Conservation (phyloP, 2,888 invertebrate species). For the Nomada lathburiana region DNA sequence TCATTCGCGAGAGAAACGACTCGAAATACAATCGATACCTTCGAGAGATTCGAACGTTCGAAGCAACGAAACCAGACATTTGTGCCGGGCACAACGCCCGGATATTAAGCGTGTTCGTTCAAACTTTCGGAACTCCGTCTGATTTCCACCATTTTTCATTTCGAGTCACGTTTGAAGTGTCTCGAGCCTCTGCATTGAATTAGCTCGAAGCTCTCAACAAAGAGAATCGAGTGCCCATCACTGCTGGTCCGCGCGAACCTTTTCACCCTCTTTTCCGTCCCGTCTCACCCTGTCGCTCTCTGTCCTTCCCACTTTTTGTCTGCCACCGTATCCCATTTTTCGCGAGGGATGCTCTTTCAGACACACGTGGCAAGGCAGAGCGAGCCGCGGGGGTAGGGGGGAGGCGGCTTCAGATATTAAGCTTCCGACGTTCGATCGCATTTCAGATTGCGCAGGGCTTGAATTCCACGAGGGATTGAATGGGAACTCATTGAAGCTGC, state of each 20-base stretch:
- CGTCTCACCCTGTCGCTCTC: not conserved
- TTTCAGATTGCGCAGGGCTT: conserved; percentile 73
- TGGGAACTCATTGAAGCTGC: conserved; percentile 68
- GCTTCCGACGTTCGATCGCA: conserved; percentile 73
- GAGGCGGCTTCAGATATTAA: conserved; percentile 70
- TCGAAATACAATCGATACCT: accelerated
- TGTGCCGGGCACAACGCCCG: too few relatives aligned
- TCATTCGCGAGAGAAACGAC: too few relatives aligned
- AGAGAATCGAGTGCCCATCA: conserved; percentile 22
- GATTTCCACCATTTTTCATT: conserved; percentile 21
- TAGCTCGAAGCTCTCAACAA: conserved; percentile 10
- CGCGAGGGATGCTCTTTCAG: conserved; percentile 41
- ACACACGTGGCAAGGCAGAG: conserved; percentile 43
- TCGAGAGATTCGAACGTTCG: too few relatives aligned
- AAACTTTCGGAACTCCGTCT: conserved; percentile 4
- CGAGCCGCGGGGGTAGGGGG: conserved; percentile 14
- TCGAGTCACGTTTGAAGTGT: not conserved
- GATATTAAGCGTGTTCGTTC: not conserved
- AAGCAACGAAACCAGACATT: too few relatives aligned
- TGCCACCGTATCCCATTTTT: conserved; percentile 32
- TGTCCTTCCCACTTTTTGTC: not conserved
- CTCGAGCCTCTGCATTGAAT: conserved; percentile 18
- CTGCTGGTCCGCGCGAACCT: not conserved
- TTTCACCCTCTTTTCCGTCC: not conserved
- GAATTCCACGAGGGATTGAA: conserved; percentile 74